Percentiles rank a stretch among this genome's conserved stretches.
These are phyloP conservation scores for Andrena cerasifolii DNA, from an alignment of 1,140 invertebrate species.

Conservation along the genomic window DNA sequence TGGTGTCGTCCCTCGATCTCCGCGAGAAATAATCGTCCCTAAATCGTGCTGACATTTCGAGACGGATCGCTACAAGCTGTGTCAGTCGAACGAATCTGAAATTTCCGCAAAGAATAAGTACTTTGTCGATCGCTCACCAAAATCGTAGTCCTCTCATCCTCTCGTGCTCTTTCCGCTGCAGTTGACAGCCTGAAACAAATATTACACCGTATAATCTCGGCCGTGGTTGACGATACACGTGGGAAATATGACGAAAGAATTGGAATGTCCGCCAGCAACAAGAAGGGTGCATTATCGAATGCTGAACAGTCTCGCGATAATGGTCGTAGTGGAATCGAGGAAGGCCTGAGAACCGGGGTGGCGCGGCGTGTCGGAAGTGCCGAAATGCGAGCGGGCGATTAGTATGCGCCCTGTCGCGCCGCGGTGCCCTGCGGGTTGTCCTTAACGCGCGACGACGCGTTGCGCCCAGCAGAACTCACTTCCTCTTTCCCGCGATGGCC, in stretches of 20 bases:
- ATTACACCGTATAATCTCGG: too few relatives aligned
- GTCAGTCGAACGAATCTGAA: too few relatives aligned
- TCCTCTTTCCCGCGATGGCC: constrained; percentile 79
- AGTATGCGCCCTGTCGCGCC: constrained; percentile 78
- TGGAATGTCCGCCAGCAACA: too few relatives aligned
- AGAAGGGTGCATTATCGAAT: too few relatives aligned
- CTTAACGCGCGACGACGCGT: constrained; percentile 71
- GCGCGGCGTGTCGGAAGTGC: constrained; percentile 38
- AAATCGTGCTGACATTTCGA: constrained; percentile 15
- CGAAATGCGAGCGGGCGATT: constrained; percentile 65
- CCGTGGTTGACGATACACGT: neutral
- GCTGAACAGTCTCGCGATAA: too few relatives aligned
- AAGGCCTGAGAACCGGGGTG: constrained; percentile 17
- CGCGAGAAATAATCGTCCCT: constrained; percentile 39
- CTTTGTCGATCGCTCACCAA: neutral
- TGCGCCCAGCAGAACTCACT: constrained; percentile 69
- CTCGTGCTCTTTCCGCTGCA: neutral
- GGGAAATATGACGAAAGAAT: neutral
- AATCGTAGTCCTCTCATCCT: neutral
- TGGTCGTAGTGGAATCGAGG: too few relatives aligned
- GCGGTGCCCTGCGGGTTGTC: constrained; percentile 67
- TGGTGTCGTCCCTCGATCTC: constrained; percentile 17
- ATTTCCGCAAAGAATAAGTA: neutral
- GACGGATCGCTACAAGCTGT: too few relatives aligned
- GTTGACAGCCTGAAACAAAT: neutral